Evolutionary conservation across 2,113 vertebrate species (phyloP).

Genomic region (Burhinus oedicnemus): DNA sequence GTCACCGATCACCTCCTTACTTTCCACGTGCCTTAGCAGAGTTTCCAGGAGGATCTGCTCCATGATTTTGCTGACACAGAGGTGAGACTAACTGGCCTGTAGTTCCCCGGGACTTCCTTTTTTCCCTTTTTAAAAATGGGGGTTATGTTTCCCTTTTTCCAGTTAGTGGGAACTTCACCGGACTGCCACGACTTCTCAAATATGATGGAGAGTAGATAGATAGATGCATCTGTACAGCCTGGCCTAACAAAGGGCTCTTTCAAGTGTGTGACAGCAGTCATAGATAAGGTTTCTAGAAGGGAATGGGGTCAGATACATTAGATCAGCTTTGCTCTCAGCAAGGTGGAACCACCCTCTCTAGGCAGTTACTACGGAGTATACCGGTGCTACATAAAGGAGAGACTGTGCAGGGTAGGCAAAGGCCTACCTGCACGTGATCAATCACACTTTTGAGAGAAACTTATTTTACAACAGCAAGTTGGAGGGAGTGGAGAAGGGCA

Average conservation of each 20-base stretch:
- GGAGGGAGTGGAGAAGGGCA: not conserved
- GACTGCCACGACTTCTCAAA: not conserved
- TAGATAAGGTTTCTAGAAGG: not conserved
- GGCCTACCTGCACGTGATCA: accelerated
- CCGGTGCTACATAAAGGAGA: too few relatives aligned
- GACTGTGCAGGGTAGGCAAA: not conserved
- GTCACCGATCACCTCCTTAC: not conserved
- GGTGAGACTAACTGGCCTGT: not conserved
- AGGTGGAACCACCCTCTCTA: not conserved
- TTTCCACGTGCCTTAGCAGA: not conserved
- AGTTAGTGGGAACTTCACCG: not conserved
- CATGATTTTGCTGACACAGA: not conserved
- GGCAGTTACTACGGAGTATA: not conserved
- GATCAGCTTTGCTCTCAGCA: not conserved
- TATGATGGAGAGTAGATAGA: not conserved
- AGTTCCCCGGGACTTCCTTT: not conserved
- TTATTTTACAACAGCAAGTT: not conserved
- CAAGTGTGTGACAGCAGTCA: not conserved
- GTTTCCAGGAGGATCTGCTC: not conserved
- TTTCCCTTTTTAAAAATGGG: not conserved
- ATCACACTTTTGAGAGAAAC: not conserved
- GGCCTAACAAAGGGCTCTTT: not conserved
- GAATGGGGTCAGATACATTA: not conserved
- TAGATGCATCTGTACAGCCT: not conserved
- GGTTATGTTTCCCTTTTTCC: not conserved